Conservation (phyloP, 1,140 invertebrate species). For the Drosophila athabasca region DNA sequence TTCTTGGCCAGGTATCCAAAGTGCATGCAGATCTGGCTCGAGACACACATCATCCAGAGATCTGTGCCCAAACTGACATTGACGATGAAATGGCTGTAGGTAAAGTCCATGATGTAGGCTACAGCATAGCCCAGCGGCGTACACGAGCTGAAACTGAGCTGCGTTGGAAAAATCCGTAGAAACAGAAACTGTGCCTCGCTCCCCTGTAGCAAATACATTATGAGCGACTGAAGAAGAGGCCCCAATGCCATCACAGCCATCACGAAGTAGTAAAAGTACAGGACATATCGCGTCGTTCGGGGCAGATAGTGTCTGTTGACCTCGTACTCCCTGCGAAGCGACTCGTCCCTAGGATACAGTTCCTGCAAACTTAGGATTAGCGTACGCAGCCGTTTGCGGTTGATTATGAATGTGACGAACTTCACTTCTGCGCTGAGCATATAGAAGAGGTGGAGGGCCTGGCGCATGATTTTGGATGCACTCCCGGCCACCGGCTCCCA, state of each 20-base stretch:
- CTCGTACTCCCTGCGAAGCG: neutral
- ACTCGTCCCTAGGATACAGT: conserved; percentile 32
- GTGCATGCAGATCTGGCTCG: conserved; percentile 52
- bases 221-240: conserved; percentile 26
- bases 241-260: conserved; percentile 11
- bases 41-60: conserved; percentile 57
- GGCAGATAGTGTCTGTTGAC: conserved; percentile 51
- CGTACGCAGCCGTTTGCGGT: too few species aligned
- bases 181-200: conserved; percentile 18
- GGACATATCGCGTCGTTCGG: conserved; percentile 8
- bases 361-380: too few species aligned
- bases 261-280: conserved; percentile 42
- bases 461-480: too few species aligned
- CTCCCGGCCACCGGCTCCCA: too few species aligned
- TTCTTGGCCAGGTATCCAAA: conserved; percentile 38
- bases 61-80: conserved; percentile 42
- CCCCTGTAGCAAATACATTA: conserved; percentile 8
- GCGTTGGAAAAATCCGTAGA: conserved; percentile 43
- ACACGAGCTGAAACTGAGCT: neutral
- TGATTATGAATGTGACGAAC: too few species aligned
- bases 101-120: conserved; percentile 27
- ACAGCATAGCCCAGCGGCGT: conserved; percentile 8
- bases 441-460: too few species aligned
- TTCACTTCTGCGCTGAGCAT: too few species aligned
- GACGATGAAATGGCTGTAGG: conserved; percentile 25